Conservation (phyloP, 2,888 invertebrate species). For the Xestia sexstrigata region DNA sequence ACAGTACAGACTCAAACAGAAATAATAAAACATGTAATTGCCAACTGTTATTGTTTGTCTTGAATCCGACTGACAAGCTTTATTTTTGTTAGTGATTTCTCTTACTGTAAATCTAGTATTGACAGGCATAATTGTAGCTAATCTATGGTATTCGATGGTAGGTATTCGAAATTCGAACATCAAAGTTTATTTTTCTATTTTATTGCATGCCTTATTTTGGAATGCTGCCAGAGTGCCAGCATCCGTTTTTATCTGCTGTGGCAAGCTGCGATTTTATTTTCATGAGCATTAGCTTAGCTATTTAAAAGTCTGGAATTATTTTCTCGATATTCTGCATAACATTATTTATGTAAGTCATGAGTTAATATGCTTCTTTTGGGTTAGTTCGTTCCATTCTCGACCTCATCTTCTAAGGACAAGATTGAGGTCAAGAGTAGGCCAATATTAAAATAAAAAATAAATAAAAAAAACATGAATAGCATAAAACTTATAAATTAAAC, state of each 20-base stretch:
- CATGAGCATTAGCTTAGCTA: not conserved
- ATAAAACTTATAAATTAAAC: not conserved
- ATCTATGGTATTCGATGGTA: not conserved
- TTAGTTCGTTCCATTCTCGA: not conserved
- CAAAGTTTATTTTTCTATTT: slow-evolving; percentile 7
- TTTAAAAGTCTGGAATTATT: not conserved
- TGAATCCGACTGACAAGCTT: not conserved
- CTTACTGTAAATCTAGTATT: not conserved
- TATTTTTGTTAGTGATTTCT: slow-evolving; percentile 8
- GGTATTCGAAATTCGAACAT: not conserved
- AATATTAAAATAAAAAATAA: not conserved
- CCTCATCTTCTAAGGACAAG: not conserved
- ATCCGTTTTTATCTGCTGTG: not conserved
- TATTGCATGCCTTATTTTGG: not conserved
- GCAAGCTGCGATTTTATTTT: not conserved
- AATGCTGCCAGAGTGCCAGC: slow-evolving; percentile 2
- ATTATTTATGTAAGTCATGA: not conserved
- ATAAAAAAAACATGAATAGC: not conserved
- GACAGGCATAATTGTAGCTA: not conserved
- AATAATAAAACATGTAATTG: not conserved
- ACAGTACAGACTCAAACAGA: not conserved
- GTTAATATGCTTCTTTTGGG: not conserved
- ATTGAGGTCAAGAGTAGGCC: not conserved
- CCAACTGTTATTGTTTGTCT: slow-evolving; percentile 5
- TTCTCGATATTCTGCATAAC: not conserved